These are phyloP conservation scores for Meghimatium bilineatum DNA, from an alignment of 2,888 invertebrate genomes.

Conservation along the genomic window DNA sequence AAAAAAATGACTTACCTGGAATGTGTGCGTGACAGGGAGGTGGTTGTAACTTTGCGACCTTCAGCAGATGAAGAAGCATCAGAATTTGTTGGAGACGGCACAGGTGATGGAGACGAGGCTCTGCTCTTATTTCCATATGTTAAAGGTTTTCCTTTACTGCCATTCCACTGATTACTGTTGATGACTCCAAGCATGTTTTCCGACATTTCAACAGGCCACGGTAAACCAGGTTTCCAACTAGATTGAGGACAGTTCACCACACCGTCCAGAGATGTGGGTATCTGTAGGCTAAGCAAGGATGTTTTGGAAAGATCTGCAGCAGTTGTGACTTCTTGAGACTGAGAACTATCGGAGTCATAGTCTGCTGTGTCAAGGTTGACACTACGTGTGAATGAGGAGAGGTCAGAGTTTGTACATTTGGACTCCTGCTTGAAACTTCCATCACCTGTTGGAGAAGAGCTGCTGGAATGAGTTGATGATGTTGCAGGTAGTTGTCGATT, in stretches of 20 bases:
- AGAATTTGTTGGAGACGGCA: constrained; percentile 42
- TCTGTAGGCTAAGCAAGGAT: constrained; percentile 27
- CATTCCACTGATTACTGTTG: constrained; percentile 22
- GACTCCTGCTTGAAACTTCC: background rate
- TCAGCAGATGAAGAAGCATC: constrained; percentile 58
- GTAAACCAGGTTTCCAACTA: constrained; percentile 59
- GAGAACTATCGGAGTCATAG: constrained; percentile 30
- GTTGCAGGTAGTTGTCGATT: background rate
- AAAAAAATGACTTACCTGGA: constrained; percentile 66
- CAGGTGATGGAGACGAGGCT: constrained; percentile 51
- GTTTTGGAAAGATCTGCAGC: constrained; percentile 47
- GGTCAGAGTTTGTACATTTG: background rate
- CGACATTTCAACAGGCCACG: constrained; percentile 9
- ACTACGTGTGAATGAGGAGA: background rate
- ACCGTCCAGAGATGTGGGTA: constrained; percentile 51
- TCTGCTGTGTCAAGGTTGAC: constrained; percentile 19
- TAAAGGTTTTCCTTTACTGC: constrained; percentile 22
- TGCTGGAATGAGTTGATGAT: background rate
- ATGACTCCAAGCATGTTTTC: constrained; percentile 24
- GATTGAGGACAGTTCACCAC: constrained; percentile 65
- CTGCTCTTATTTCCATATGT: constrained; percentile 42
- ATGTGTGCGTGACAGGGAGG: constrained; percentile 74
- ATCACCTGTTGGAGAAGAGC: constrained; percentile 5
- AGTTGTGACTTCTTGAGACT: constrained; percentile 16
- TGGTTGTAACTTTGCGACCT: constrained; percentile 70